A percentile compares a stretch with the other conserved stretches of the same genome.
phyloP scores from a whole-genome alignment of 2,797 vertebrate genomes.

The Rhynchonycteris naso region DNA sequence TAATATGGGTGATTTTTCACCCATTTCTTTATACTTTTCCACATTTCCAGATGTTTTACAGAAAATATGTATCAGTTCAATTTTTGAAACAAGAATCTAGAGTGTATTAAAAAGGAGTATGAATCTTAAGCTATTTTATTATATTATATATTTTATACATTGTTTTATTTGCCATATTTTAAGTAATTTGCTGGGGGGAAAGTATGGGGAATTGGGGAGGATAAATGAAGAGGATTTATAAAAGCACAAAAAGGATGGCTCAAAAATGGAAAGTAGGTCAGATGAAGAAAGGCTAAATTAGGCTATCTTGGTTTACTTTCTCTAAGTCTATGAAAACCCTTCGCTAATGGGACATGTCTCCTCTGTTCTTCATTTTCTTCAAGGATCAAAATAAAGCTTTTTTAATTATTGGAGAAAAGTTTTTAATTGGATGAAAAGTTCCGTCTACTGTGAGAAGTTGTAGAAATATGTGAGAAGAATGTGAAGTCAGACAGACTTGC shows the following conservation, averaged over 20 bases:
- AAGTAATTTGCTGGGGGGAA: neutral
- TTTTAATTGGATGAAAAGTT: slow-evolving; percentile 3
- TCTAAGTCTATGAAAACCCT: neutral
- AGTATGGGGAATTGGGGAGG: neutral
- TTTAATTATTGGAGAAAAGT: slow-evolving; percentile 21
- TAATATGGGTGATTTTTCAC: neutral
- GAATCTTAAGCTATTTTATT: neutral
- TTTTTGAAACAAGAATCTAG: slow-evolving; percentile 20
- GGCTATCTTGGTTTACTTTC: slow-evolving; percentile 24
- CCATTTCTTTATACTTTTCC: neutral
- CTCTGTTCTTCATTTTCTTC: neutral
- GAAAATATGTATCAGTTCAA: slow-evolving; percentile 2
- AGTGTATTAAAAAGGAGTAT: neutral
- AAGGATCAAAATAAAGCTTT: slow-evolving; percentile 42
- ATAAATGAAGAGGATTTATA: slow-evolving; percentile 5
- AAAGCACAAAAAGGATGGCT: neutral
- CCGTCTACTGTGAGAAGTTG: neutral
- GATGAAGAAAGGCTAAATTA: slow-evolving; percentile 37
- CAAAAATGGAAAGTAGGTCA: slow-evolving; percentile 35
- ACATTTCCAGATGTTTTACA: neutral
- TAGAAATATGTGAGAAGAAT: neutral
- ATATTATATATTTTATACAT: neutral
- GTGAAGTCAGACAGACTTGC: neutral
- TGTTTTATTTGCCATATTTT: neutral
- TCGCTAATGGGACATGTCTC: neutral